Evolutionary conservation across 2,113 vertebrate species (phyloP).

Genomic region (Lampris incognitus): DNA sequence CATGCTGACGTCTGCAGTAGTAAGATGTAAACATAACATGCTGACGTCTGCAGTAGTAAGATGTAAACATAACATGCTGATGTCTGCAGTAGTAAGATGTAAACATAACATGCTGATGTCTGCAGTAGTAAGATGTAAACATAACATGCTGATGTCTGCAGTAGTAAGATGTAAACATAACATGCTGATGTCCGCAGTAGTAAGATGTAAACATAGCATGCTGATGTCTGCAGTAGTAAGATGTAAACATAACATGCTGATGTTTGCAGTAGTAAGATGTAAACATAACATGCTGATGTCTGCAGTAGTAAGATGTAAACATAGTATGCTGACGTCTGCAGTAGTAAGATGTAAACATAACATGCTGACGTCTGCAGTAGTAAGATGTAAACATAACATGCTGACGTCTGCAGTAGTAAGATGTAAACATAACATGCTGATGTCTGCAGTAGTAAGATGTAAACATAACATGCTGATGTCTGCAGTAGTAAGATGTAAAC

Average conservation of each 20-base stretch:
- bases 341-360: neutral
- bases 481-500: constrained; percentile 7
- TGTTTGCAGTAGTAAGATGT: neutral
- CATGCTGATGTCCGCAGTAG: neutral
- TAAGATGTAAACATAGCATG: neutral
- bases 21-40: neutral
- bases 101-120: neutral
- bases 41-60: neutral
- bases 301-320: constrained; percentile 7
- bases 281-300: neutral
- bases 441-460: neutral
- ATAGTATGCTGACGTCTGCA: neutral
- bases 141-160: neutral
- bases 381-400: neutral
- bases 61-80: neutral
- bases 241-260: neutral
- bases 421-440: neutral
- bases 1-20: neutral
- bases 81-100: neutral
- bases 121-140: constrained; percentile 7
- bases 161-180: neutral
- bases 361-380: neutral
- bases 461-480: neutral
- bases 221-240: neutral
- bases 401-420: neutral